Evolutionary conservation across 2,888 invertebrate genomes (phyloP).

Genomic region (Eupithecia subumbrata): DNA sequence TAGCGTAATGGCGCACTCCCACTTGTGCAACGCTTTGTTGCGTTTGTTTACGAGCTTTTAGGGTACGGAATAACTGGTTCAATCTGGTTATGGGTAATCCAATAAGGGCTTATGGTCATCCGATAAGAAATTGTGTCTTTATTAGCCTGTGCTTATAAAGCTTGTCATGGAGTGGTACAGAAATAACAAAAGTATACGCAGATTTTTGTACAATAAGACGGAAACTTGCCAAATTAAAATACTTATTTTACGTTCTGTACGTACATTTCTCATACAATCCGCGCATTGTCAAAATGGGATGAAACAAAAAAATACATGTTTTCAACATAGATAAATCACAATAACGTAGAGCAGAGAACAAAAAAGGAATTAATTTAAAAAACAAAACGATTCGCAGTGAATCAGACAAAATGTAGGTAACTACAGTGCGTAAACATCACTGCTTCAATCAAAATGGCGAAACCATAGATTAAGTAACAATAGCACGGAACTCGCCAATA

Average conservation of each 20-base stretch:
- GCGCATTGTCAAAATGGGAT: too few relatives aligned
- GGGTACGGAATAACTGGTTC: not conserved
- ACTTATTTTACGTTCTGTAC: too few relatives aligned
- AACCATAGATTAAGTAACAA: conserved; percentile 31
- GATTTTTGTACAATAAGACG: not conserved
- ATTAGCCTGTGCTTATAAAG: not conserved
- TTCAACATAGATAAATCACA: not conserved
- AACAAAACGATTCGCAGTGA: conserved; percentile 35
- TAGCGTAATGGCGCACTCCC: conserved; percentile 14
- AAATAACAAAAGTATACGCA: not conserved
- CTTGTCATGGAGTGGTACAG: not conserved
- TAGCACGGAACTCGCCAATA: conserved; percentile 69
- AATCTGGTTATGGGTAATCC: conserved; percentile 12
- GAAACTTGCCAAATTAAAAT: not conserved
- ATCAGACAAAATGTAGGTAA: conserved; percentile 53
- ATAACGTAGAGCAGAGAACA: not conserved
- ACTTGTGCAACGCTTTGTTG: conserved; percentile 16
- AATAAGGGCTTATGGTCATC: conserved; percentile 12
- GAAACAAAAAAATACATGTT: too few relatives aligned
- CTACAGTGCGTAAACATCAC: conserved; percentile 57
- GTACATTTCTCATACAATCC: too few relatives aligned
- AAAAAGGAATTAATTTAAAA: conserved; percentile 20
- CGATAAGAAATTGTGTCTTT: conserved; percentile 8
- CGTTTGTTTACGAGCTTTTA: conserved; percentile 15
- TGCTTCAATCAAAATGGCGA: conserved; percentile 70